Percentiles rank a stretch among this genome's conserved stretches.
Conservation (phyloP, 2,888 invertebrate genomes). For the Apoda limacodes region DNA sequence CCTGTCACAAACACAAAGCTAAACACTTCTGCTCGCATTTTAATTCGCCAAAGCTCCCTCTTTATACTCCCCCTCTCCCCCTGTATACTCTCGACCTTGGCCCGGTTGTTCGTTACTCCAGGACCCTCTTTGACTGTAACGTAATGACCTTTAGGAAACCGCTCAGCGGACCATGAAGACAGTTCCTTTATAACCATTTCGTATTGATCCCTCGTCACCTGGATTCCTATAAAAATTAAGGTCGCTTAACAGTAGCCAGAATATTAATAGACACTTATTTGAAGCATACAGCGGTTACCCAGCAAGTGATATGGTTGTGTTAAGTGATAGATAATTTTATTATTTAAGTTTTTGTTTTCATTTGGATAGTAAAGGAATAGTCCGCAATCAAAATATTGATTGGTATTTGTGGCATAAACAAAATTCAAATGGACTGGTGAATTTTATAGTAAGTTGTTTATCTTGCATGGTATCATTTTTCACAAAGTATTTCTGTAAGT, state of each 20-base stretch:
- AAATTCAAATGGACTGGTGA: neutral
- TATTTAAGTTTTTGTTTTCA: constrained; percentile 5
- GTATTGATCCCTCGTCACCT: constrained; percentile 25
- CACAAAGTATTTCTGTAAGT: neutral
- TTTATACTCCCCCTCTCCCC: too few relatives aligned
- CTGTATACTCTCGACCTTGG: constrained; percentile 31
- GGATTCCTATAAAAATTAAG: constrained; percentile 19
- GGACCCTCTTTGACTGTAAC: constrained; percentile 33
- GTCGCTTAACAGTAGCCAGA: constrained; percentile 26
- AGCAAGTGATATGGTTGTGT: constrained; percentile 39
- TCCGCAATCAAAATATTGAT: neutral
- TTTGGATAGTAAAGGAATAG: neutral
- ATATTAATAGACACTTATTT: constrained; percentile 31
- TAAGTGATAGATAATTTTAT: constrained; percentile 9
- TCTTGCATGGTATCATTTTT: neutral
- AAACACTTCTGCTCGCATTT: too few relatives aligned
- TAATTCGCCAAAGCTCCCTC: too few relatives aligned
- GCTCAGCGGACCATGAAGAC: constrained; percentile 37
- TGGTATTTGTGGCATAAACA: neutral
- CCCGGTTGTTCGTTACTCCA: constrained; percentile 28
- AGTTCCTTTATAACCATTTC: constrained; percentile 31
- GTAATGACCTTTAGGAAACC: constrained; percentile 30
- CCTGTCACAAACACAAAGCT: too few relatives aligned
- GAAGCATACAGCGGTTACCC: constrained; percentile 43
- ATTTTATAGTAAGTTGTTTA: neutral